Evolutionary conservation across 2,113 vertebrate species (phyloP), one percentile per base, ranked within the genome.

Genomic region (Vulpes lagopus): DNA sequence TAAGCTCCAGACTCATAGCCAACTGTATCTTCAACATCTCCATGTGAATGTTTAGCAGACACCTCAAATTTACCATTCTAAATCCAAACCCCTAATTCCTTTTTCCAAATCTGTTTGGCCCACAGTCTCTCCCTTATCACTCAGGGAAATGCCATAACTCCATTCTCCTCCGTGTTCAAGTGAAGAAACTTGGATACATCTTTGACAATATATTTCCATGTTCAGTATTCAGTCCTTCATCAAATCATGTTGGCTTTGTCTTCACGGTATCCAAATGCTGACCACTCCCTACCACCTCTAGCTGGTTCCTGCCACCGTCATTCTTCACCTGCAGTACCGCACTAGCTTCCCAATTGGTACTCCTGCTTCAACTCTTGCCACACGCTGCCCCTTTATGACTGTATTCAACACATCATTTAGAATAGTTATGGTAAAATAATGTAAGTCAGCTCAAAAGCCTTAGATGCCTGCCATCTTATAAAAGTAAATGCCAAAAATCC

Each of bases 361-460:
- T 38, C 55, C 22, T 62, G 38, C 32, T 92, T 79, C 30, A 83
- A 60, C 3, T 35, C 22, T 92, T 55, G 1, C 8, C 23, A 55
- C 4, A n/a, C 5, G 27, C 4, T 59, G 15, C 2, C 38, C 65
- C 27, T 35, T 82, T 92, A 67, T 27, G 60, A 78, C 51, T 89
- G 60, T 79, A 81, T 30, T 94, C 57, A 88, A 30, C 25, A 87
- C 4, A 35, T 80, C 8, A 79, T 78, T 94, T 89, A 71, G 16
- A 92, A 60, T 53, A 27, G 22, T 60, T 49, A 43, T 74, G 76
- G 32, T 90, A 76, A 90, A 95, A 86, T 51, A 81, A 94, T 17
- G 0, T 27, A 76, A 35, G 9, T n/a, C 22, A 73, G 22, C 30
- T 73, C 16, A n/a, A 87, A 86, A 89, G 55, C 27, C 57, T 86